Conservation (phyloP, 1,140 invertebrate species). For the Nylanderia fulva region DNA sequence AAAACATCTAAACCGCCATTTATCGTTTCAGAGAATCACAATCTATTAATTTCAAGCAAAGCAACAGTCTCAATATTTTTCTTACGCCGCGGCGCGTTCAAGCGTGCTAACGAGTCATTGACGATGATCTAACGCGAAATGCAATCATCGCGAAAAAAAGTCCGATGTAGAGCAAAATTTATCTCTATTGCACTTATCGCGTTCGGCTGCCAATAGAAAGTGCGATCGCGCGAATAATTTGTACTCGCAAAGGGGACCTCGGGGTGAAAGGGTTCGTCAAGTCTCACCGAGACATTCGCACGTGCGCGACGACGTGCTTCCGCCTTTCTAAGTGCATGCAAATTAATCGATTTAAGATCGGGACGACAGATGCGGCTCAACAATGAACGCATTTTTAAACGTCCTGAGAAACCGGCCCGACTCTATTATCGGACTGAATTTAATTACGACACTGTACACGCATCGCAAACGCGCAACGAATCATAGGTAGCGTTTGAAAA, state of each 20-base stretch:
- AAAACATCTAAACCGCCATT: neutral
- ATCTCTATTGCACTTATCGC: slow-evolving; percentile 28
- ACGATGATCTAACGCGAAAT: slow-evolving; percentile 36
- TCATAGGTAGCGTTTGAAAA: neutral
- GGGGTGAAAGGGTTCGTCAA: slow-evolving; percentile 36
- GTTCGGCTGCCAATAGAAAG: slow-evolving; percentile 62
- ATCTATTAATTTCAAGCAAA: slow-evolving; percentile 13
- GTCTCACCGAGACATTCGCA: slow-evolving; percentile 41
- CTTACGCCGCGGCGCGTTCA: neutral
- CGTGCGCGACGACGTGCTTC: slow-evolving; percentile 63
- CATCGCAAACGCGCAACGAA: slow-evolving; percentile 11
- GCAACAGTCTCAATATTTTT: neutral
- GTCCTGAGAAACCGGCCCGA: slow-evolving; percentile 35
- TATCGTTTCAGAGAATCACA: neutral
- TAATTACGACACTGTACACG: slow-evolving; percentile 34
- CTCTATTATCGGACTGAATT: slow-evolving; percentile 22
- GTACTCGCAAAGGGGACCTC: slow-evolving; percentile 41
- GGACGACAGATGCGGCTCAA: slow-evolving; percentile 45
- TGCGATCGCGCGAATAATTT: slow-evolving; percentile 57
- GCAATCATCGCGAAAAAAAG: slow-evolving; percentile 32
- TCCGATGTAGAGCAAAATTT: slow-evolving; percentile 28
- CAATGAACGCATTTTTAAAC: slow-evolving; percentile 47
- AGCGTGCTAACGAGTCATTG: neutral
- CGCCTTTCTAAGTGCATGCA: slow-evolving; percentile 75
- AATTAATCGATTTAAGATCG: slow-evolving; percentile 65